Evolutionary conservation across 1,140 invertebrate species (phyloP), one percentile per base, ranked within the genome.

Genomic region (Drosophila grimshawi): DNA sequence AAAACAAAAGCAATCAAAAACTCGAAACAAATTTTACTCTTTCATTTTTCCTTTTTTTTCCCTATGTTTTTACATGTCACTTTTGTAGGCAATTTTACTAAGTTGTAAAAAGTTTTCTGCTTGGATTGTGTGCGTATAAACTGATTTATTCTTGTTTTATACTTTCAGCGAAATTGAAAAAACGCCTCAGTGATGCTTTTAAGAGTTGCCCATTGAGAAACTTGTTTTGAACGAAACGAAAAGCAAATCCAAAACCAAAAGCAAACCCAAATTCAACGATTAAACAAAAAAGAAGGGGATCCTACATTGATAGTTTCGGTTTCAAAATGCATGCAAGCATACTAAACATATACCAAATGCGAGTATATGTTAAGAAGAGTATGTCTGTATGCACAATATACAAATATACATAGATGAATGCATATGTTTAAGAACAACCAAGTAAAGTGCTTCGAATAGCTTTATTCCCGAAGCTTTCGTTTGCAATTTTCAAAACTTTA

Each of bases 161-260:
- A 90, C 51, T 92, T 92, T 72, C 90, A 92, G 90, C 90, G 59
- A 92, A 92, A 82, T 92, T 92, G 65, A 92, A 90, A 90, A 92
- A 91, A 89, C 90, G 90, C 57, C 90, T 92, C 64, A 92, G 90
- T 86, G 90, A 89, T 81, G 90, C 90, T 76, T 92, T 92, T 69
- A 92, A 90, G 80, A 90, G 83, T 90, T 90, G 86, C 57, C 86
- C 90, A 75, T 76, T 92, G 68, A 90, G 85, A 90, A 92, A 92
- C 74, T 78, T 92, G 57, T 92, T 92, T 76, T 90, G 73, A 91
- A 48, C 67, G 65, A 64, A 60, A 11, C 10, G 29, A 27, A 61
- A 65, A 57, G 35, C 30, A 41, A 46, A 56, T 11, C 10, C 51
- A 57, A 68, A 45, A 61, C 33, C 37, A 29, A 19, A 19, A 19